Evolutionary conservation across 1,140 invertebrate genomes (phyloP).

Genomic region (Drosophila biarmipes): DNA sequence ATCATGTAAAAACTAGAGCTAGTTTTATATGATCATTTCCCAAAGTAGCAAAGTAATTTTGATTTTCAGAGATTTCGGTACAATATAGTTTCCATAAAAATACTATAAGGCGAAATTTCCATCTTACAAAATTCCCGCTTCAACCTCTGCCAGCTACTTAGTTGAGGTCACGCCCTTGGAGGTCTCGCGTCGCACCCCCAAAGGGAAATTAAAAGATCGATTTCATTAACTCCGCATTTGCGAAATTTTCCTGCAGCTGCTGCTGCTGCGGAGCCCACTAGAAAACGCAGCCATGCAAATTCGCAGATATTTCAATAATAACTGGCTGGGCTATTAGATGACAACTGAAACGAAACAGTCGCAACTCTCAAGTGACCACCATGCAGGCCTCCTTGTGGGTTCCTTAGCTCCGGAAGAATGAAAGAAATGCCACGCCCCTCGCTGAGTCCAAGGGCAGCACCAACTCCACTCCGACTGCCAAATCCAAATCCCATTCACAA

Average conservation of each 20-base stretch:
- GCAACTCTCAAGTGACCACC: constrained; percentile 79
- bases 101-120: background rate
- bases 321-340: constrained; percentile 50
- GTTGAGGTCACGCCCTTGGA: constrained; percentile 66
- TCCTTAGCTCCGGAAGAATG: constrained; percentile 11
- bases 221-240: constrained; percentile 49
- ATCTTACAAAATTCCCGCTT: background rate
- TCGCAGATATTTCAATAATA: constrained; percentile 44
- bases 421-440: constrained; percentile 49
- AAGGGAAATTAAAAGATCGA: constrained; percentile 60
- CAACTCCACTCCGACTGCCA: constrained; percentile 3
- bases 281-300: constrained; percentile 63
- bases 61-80: no score
- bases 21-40: no score
- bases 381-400: constrained; percentile 60
- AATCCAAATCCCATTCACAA: constrained; percentile 29
- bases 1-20: no score
- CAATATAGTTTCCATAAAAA: background rate
- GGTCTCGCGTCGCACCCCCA: constrained; percentile 24
- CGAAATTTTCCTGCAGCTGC: constrained; percentile 28
- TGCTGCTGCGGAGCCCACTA: constrained; percentile 18
- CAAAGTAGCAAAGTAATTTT: no score
- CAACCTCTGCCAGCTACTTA: constrained; percentile 30
- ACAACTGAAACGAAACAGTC: constrained; percentile 69
- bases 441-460: constrained; percentile 7